Evolutionary conservation across 2,888 invertebrate genomes (phyloP), one percentile per base, ranked within the genome.

Genomic region (Helicoverpa assulta): DNA sequence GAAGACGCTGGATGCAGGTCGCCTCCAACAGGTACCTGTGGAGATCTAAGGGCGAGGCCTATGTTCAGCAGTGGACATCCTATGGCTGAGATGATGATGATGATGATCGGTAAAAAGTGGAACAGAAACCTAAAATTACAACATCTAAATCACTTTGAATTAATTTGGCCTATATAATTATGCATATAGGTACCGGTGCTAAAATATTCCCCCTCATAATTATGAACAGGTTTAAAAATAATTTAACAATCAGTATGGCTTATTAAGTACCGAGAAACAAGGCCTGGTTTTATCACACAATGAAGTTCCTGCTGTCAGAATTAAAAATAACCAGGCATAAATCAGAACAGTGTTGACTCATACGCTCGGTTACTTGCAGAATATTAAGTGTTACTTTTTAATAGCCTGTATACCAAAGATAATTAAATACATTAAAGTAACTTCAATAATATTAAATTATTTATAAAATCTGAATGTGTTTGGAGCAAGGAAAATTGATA

Each of bases 211-310:
- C 54, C 52, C 53, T 63, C 60, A 66, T 78, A 66, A 70, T 80
- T 65, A 62, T 57, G 29, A 69, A 53, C 40, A 43, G 4, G 62
- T 61, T 67, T 68, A 62, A 78, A 81, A 74, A 81, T 74, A 78
- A 74, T 80, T 78, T 74, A 50, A 65, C 57, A 75, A 81, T 70
- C 80, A 37, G 67, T 69, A 55, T 16, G 26, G 73, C 57, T 64
- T 64, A 65, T 29, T 40, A 58, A 58, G 57, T 79, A 79, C 76
- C 37, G 40, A 73, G 77, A 73, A 76, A 64, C 60, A 33, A 55
- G 60, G 61, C 65, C 70, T 54, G 52, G 68, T 67, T 80, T 82
- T 82, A 81, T 81, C 80, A 79, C 64, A 77, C 70, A 80, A 82
- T 80, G 68, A 71, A 76, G 73, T 73, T 73, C 51, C 64, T 69